Evolutionary conservation across 2,797 vertebrate genomes (phyloP).

Genomic region (Halcyon chelicuti): DNA sequence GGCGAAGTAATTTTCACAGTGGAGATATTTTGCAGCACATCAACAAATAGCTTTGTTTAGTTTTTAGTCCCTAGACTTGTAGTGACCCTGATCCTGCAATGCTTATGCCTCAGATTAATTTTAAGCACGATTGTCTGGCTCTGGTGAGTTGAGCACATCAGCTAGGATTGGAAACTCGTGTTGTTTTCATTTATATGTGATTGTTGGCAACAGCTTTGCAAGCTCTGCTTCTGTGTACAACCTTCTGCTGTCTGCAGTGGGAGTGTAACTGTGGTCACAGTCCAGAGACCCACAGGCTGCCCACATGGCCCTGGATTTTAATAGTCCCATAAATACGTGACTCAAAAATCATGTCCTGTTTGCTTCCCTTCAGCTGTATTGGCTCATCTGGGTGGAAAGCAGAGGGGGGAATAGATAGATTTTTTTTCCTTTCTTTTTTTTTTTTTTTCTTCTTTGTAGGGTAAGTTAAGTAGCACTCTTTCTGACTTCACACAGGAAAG

Average conservation of each 20-base stretch:
- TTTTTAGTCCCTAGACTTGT: background rate
- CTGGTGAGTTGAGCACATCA: background rate
- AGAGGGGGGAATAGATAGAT: background rate
- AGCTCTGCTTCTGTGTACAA: background rate
- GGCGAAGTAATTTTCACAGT: background rate
- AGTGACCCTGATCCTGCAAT: background rate
- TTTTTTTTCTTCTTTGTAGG: background rate
- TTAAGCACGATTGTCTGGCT: background rate
- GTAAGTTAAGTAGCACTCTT: background rate
- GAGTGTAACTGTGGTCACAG: accelerated
- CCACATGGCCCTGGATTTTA: background rate
- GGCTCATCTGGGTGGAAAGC: background rate
- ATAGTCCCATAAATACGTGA: background rate
- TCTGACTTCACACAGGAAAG: conserved; percentile 23
- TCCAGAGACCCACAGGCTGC: background rate
- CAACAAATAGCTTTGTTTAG: background rate
- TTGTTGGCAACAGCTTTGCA: background rate
- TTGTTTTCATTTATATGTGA: background rate
- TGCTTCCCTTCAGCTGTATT: background rate
- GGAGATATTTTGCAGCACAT: background rate
- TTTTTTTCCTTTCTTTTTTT: background rate
- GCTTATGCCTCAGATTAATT: background rate
- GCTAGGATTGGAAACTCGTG: background rate
- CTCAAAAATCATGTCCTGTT: background rate
- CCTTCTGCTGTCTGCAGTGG: accelerated